Conservation (phyloP, 2,113 vertebrate species). For the Ibidorhyncha struthersii region DNA sequence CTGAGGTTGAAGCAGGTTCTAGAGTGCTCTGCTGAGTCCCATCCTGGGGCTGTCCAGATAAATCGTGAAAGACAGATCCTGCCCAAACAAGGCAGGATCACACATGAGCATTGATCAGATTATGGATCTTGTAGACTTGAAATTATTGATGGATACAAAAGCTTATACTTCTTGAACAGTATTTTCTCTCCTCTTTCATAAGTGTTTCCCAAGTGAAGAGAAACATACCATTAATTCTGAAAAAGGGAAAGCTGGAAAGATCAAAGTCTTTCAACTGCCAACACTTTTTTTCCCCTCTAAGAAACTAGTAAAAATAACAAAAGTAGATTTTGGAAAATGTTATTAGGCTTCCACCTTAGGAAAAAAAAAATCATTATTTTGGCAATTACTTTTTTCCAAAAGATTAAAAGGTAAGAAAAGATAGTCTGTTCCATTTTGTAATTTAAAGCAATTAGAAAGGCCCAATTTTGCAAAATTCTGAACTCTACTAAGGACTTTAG, state of each 20-base stretch:
- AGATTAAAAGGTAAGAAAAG: not conserved
- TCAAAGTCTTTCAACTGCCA: not conserved
- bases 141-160: not conserved
- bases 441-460: not conserved
- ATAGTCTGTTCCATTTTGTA: not conserved
- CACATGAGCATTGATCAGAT: not conserved
- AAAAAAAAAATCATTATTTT: not conserved
- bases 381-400: not conserved
- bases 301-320: not conserved
- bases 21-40: not conserved
- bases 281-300: not conserved
- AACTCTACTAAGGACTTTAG: not conserved
- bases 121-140: not conserved
- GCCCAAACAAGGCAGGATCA: not conserved
- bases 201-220: not conserved
- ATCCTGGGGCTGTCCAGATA: not conserved
- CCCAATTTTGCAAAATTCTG: not conserved
- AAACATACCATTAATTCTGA: not conserved
- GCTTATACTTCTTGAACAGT: not conserved
- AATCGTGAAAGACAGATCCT: not conserved
- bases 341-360: not conserved
- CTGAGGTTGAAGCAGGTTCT: not conserved
- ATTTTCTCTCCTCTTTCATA: not conserved
- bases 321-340: not conserved
- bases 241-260: not conserved